Evolutionary conservation across 2,113 vertebrate genomes (phyloP).

Genomic region (Ammospiza caudacuta): DNA sequence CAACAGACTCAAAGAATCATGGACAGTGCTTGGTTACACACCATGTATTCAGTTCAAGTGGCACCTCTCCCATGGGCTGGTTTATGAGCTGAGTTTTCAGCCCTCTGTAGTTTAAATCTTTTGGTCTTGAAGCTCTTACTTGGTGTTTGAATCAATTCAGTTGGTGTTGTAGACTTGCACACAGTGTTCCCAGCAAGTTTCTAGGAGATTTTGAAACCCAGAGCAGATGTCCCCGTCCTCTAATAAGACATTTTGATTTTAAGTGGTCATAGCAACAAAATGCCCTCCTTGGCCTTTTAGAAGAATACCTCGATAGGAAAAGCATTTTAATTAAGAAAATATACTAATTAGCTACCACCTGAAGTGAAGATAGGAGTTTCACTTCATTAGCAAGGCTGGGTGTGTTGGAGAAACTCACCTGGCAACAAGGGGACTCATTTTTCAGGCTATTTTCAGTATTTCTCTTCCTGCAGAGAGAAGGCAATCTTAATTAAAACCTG

Average conservation of each 20-base stretch:
- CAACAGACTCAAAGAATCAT: neutral
- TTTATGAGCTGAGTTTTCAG: neutral
- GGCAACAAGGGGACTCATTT: slow-evolving; percentile 60
- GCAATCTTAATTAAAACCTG: slow-evolving; percentile 67
- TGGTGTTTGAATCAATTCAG: neutral
- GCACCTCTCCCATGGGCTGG: neutral
- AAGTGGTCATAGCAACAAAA: slow-evolving; percentile 62
- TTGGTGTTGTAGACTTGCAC: neutral
- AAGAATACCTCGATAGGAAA: slow-evolving; percentile 36
- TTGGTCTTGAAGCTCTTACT: neutral
- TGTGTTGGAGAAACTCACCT: slow-evolving; percentile 64
- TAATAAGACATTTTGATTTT: slow-evolving; percentile 57
- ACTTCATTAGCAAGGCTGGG: slow-evolving; percentile 61
- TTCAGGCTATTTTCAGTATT: slow-evolving; percentile 57
- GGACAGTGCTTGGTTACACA: neutral
- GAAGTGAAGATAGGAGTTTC: slow-evolving; percentile 54
- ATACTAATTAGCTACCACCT: slow-evolving; percentile 65
- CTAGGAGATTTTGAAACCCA: slow-evolving; percentile 35
- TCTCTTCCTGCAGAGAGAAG: slow-evolving; percentile 56
- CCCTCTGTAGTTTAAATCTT: neutral
- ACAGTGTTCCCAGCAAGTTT: slow-evolving; percentile 16
- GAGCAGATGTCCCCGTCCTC: slow-evolving; percentile 52
- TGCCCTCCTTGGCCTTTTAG: slow-evolving; percentile 58
- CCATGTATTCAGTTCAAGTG: fast-evolving
- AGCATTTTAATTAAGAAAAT: slow-evolving; percentile 67